Evolutionary conservation across 92 coral and sea anemone species (phyloP), one percentile per base, ranked within the genome.

Genomic region (Umimayanthus chanpuru): DNA sequence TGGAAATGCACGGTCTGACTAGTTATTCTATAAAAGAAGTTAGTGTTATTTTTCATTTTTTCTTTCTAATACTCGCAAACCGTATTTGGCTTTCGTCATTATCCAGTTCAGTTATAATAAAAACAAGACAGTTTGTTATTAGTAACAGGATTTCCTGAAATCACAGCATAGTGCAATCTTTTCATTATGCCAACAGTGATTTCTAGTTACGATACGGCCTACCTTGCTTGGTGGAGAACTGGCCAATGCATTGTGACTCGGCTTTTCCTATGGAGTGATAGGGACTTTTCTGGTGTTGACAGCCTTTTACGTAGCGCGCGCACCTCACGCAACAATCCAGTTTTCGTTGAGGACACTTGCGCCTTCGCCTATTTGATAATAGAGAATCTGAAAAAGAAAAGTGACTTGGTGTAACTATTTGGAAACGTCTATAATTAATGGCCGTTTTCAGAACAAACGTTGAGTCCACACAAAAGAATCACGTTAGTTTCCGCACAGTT

Each of bases 1-100:
- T 66, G 72, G 72, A 66, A 66, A 66, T 66, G 72, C 72, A 66
- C 20, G 72, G 72, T n/a, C n/a, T n/a, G n/a, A n/a, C n/a, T n/a
- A n/a, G n/a, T n/a, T n/a, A n/a, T n/a, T n/a, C n/a, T n/a, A n/a
- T n/a, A n/a, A n/a, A n/a, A n/a, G n/a, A n/a, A n/a, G n/a, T n/a
- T n/a, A n/a, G n/a, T n/a, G n/a, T 66, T 25, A 20, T 66, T 66
- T 66, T 66, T 66, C 72, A 66, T 66, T 66, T 66, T 66, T 66
- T 66, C 72, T 66, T 66, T 66, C 72, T 28, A 66, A 66, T 66
- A 66, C 72, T 66, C 20, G 72, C 20, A 66, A 66, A 66, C 72
- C 55, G 55, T 49, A 49, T 49, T 49, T 49, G 11, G 55, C 6
- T 49, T 49, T 49, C 55, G 55, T 49, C 72, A 66, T 66, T 66